Base-by-base conservation (phyloP, 2,888 invertebrate genomes). In the Eustalomyia histrio region DNA sequence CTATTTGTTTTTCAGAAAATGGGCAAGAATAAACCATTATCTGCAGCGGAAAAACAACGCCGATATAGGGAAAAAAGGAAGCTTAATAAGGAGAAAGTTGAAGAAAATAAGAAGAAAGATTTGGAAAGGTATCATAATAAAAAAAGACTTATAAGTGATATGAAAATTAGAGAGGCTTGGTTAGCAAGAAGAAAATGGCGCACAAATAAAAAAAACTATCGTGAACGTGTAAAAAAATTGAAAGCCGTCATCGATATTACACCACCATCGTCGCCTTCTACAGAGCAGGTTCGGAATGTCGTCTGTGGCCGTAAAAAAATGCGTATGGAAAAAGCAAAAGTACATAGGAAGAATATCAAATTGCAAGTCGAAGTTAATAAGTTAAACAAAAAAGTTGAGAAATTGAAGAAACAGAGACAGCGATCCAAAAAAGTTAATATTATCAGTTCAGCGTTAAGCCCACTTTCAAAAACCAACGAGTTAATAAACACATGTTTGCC, bases 341-440 rank as follows among this genome's bases (percentile, higher is more conserved):
- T 68, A 68, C n/a, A 57, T 68, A 55, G 55, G 57, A 57, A 39
- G 68, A 68, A 57, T 68, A 68, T 68, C 55, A 68, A 68, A 68
- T 68, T 68, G 68, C 68, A 68, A 68, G 68, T 55, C 57, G 68
- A 69, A 57, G 69, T 69, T 69, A 69, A 69, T 69, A 69, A 69
- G 69, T 69, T 69, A 69, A 58, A 58, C 14, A 69, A 69, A 69
- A 69, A 50, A 69, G 29, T 29, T 68, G 68, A 58, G 69, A 69
- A 58, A 69, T 69, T 69, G 69, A 57, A 68, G 57, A 68, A 68
- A 57, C 68, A 68, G 57, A 68, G 68, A 68, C 57, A 68, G 68
- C 68, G 68, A 68, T 68, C 68, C 57, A 57, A 68, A 68, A 68
- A 57, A 68, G 68, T 68, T 68, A 39, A 57, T 68, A 57, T 68